Conservation (phyloP, 1,140 invertebrate species). For the Delia radicum region DNA sequence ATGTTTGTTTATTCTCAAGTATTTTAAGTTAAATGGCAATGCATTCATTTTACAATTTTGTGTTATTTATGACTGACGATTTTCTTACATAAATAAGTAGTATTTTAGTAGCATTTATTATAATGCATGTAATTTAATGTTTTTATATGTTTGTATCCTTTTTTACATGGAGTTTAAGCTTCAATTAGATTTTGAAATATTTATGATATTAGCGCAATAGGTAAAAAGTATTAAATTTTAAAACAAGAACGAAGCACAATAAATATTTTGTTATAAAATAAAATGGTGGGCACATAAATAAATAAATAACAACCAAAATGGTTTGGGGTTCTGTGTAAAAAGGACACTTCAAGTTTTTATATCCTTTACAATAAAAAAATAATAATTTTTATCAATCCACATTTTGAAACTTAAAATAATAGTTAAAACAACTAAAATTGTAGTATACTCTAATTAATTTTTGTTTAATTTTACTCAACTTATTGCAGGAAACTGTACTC, state of each 20-base stretch:
- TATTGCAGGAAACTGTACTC: no score
- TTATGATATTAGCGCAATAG: constrained; percentile 20
- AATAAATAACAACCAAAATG: background rate
- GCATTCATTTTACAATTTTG: constrained; percentile 18
- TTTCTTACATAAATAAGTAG: background rate
- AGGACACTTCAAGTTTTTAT: no score
- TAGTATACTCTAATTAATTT: no score
- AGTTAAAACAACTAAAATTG: no score
- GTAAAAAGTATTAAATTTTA: constrained; percentile 14
- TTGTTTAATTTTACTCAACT: no score
- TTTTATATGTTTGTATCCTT: background rate
- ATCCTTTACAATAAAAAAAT: no score
- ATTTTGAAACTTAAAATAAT: no score
- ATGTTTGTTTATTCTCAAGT: background rate
- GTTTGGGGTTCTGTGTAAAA: no score
- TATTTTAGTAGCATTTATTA: background rate
- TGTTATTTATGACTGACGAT: constrained; percentile 20
- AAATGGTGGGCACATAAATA: background rate
- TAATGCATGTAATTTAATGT: background rate
- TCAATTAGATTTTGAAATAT: constrained; percentile 21
- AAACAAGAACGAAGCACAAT: background rate
- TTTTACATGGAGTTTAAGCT: constrained; percentile 3
- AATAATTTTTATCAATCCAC: no score
- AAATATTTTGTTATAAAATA: constrained; percentile 14
- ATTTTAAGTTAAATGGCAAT: background rate